Percentiles rank a stretch among this genome's conserved stretches.
Conservation (phyloP, 2,888 invertebrate genomes). For the Scaptomyza reducta region DNA sequence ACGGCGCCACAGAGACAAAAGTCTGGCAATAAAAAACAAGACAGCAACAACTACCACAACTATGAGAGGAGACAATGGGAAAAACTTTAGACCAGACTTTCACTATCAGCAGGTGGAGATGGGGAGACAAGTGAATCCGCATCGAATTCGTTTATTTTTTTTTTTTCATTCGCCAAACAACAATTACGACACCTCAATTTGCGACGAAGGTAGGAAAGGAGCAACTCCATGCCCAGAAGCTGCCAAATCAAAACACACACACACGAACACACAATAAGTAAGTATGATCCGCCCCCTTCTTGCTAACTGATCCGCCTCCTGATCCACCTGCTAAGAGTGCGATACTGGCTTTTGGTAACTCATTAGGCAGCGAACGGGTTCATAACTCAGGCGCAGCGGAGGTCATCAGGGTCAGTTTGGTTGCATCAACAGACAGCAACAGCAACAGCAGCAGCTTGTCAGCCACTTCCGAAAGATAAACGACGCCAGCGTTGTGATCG, state of each 20-base stretch:
- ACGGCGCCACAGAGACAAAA: constrained; percentile 8
- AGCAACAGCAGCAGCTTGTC: constrained; percentile 29
- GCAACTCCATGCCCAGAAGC: constrained; percentile 70
- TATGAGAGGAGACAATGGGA: constrained; percentile 50
- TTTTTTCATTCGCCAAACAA: constrained; percentile 32
- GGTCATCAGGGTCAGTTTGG: constrained; percentile 52
- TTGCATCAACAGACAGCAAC: constrained; percentile 7
- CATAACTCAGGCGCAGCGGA: constrained; percentile 63
- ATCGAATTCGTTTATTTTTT: constrained; percentile 9
- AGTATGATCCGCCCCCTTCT: constrained; percentile 2
- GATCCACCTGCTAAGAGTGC: constrained; percentile 22
- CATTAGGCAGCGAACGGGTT: constrained; percentile 75
- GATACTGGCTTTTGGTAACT: constrained; percentile 48
- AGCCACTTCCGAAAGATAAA: constrained; percentile 71
- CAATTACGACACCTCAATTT: constrained; percentile 80
- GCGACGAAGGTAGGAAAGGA: constrained; percentile 8
- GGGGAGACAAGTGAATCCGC: constrained; percentile 48
- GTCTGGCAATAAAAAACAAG: constrained; percentile 14
- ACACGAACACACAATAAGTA: constrained; percentile 51
- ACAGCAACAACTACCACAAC: constrained; percentile 6
- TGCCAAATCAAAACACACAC: constrained; percentile 66
- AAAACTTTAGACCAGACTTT: constrained; percentile 62
- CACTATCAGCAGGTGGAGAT: constrained; percentile 63
- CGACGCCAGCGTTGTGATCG: constrained; percentile 48
- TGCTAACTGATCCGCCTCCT: constrained; percentile 32